A percentile compares a stretch with the other conserved stretches of the same genome.
These are phyloP conservation scores for Luperina nickerlii DNA, from an alignment of 2,888 invertebrate genomes.

Conservation along the genomic window DNA sequence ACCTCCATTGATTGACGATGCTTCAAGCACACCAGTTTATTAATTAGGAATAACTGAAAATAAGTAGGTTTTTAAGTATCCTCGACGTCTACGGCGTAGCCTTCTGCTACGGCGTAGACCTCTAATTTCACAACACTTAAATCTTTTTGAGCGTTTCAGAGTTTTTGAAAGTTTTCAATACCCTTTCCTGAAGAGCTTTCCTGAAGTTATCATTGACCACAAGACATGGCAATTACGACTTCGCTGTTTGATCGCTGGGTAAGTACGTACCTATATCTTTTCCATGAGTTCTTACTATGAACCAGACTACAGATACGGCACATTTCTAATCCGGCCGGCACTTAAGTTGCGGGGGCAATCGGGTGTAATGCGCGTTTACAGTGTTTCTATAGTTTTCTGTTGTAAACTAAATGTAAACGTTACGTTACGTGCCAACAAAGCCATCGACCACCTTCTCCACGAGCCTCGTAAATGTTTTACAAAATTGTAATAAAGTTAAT, in stretches of 20 bases:
- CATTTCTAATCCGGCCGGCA: conserved; percentile 86
- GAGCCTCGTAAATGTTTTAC: conserved; percentile 64
- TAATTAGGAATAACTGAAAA: background rate
- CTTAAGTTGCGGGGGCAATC: conserved; percentile 89
- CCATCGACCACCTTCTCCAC: conserved; percentile 66
- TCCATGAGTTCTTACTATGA: conserved; percentile 30
- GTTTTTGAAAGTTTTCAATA: background rate
- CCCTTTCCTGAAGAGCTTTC: background rate
- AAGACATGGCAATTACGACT: background rate
- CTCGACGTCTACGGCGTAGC: conserved; percentile 35
- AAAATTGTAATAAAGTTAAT: conserved; percentile 69
- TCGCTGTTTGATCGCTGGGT: background rate
- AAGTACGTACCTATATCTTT: background rate
- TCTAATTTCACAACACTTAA: background rate
- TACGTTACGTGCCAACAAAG: conserved; percentile 73
- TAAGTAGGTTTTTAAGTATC: background rate
- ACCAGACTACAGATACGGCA: conserved; percentile 79
- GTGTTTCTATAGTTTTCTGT: conserved; percentile 84
- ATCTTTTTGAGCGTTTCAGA: background rate
- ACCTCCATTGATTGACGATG: background rate
- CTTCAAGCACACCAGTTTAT: background rate
- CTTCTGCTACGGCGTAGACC: conserved; percentile 15
- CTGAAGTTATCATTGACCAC: background rate
- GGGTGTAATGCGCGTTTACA: conserved; percentile 84
- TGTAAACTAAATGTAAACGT: conserved; percentile 75